Conservation (phyloP, 2,797 vertebrate genomes). For the Gallinago solitaria region DNA sequence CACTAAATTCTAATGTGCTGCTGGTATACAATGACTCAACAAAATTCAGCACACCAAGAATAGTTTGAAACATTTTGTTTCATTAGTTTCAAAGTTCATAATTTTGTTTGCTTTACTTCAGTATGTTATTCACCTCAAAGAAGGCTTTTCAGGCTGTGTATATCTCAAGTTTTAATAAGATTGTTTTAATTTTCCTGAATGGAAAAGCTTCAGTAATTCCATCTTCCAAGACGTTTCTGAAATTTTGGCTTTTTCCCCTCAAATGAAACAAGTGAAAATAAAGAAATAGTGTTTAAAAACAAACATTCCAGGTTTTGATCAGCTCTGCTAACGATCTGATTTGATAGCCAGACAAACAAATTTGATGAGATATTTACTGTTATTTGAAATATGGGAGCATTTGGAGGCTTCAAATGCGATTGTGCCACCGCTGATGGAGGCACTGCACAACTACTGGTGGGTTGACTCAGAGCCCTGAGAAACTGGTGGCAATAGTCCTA, state of each 20-base stretch:
- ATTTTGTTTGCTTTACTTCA: not conserved
- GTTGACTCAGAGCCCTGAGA: not conserved
- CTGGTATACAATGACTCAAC: not conserved
- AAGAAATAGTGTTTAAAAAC: not conserved
- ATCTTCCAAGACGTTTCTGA: not conserved
- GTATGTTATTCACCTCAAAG: not conserved
- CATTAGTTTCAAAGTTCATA: not conserved
- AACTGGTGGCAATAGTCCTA: not conserved
- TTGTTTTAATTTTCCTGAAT: not conserved
- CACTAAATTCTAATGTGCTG: not conserved
- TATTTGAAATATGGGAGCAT: not conserved
- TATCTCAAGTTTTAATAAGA: not conserved
- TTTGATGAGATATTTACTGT: not conserved
- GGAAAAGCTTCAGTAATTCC: not conserved
- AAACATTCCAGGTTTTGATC: not conserved
- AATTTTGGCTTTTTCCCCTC: rapidly evolving
- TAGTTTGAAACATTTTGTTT: not conserved
- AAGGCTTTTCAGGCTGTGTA: not conserved
- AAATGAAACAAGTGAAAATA: not conserved
- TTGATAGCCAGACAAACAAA: not conserved
- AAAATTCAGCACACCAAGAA: not conserved
- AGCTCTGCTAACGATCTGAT: not conserved
- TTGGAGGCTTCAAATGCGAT: not conserved
- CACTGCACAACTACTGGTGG: not conserved
- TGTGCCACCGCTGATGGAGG: not conserved